Conservation (phyloP, 2,888 invertebrate genomes). For the Catonia carolina region DNA sequence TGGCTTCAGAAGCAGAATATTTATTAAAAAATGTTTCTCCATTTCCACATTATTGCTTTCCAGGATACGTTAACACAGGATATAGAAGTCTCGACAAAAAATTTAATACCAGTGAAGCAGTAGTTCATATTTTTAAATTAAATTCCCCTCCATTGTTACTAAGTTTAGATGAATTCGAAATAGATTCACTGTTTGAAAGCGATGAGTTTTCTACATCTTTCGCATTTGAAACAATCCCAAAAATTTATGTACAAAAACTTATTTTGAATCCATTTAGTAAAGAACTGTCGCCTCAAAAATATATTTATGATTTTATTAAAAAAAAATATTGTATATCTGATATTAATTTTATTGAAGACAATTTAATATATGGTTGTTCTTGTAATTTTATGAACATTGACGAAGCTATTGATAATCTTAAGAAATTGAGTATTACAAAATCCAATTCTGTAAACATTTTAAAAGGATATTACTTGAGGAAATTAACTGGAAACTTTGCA, state of each 20-base stretch:
- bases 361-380: no score
- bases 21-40: slow-evolving; percentile 42
- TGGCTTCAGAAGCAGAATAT: slow-evolving; percentile 48
- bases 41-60: slow-evolving; percentile 41
- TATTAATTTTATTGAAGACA: neutral
- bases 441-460: neutral
- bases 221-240: neutral
- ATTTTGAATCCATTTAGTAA: neutral
- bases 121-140: slow-evolving; percentile 40
- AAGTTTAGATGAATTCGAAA: neutral
- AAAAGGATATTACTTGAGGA: slow-evolving; percentile 17
- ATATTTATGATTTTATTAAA: neutral
- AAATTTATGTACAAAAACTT: neutral
- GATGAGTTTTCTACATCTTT: neutral
- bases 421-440: no score
- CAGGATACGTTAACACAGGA: slow-evolving; percentile 45
- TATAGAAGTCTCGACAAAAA: slow-evolving; percentile 43
- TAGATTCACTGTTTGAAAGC: neutral
- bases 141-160: slow-evolving; percentile 4
- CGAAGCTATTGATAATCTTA: no score
- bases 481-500: slow-evolving; percentile 15
- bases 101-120: slow-evolving; percentile 40
- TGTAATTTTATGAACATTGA: no score
- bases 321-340: neutral
- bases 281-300: neutral